Percentiles rank a stretch among this genome's conserved stretches.
Evolutionary conservation across 2,888 invertebrate genomes (phyloP).

Genomic region (Trachelus iudaicus): DNA sequence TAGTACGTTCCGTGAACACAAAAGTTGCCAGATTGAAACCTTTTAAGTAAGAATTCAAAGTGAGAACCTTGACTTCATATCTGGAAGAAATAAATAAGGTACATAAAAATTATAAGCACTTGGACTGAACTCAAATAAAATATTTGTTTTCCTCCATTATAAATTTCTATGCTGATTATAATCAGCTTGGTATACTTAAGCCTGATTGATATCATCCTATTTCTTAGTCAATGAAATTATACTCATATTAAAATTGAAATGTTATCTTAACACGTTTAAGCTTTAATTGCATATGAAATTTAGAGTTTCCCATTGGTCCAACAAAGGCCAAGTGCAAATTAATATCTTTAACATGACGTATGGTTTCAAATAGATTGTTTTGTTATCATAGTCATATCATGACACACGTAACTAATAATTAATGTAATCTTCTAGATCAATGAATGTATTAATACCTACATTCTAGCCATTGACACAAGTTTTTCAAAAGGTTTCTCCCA

Average conservation of each 20-base stretch:
- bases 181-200: too few relatives aligned
- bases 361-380: neutral
- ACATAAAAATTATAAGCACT: neutral
- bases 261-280: neutral
- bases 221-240: neutral
- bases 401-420: neutral
- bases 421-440: neutral
- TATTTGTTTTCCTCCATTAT: too few relatives aligned
- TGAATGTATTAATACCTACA: constrained; percentile 65
- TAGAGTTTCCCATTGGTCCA: neutral
- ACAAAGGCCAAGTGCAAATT: neutral
- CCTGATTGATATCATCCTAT: too few relatives aligned
- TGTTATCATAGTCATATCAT: neutral
- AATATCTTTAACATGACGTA: neutral
- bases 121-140: too few relatives aligned
- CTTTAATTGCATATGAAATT: neutral
- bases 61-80: constrained; percentile 76
- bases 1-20: constrained; percentile 87
- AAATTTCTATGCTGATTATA: too few relatives aligned
- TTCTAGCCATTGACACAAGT: constrained; percentile 74
- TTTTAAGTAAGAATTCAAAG: constrained; percentile 74
- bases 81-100: constrained; percentile 61
- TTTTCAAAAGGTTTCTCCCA: constrained; percentile 85
- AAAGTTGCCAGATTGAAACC: constrained; percentile 74
- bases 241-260: neutral